These are phyloP conservation scores for Chondrilla cf. caribensis DNA, from an alignment of 37 sponge, comb jelly and placozoan genomes.

Conservation along the genomic window DNA sequence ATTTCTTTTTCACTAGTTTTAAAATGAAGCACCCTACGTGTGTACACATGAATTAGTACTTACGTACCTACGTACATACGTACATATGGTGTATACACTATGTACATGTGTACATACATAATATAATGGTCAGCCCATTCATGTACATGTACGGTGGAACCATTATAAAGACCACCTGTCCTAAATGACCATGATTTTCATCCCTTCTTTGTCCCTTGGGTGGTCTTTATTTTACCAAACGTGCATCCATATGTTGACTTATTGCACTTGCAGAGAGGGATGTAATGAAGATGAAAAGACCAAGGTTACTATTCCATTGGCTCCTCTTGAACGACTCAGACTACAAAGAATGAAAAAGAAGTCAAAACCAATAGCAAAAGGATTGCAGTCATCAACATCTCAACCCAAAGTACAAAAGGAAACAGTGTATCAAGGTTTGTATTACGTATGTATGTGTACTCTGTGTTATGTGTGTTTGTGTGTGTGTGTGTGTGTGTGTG, in stretches of 20 bases:
- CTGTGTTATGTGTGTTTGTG: too few relatives aligned
- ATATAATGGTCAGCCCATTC: too few relatives aligned
- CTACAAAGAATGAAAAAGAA: constrained; percentile 1
- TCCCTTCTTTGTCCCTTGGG: too few relatives aligned
- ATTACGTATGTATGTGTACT: not conserved
- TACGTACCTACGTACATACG: not conserved
- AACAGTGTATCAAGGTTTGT: not conserved
- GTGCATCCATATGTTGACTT: too few relatives aligned
- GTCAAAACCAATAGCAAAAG: not conserved
- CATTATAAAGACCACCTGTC: too few relatives aligned
- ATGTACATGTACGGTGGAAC: too few relatives aligned
- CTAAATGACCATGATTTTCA: too few relatives aligned
- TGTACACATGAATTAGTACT: not conserved
- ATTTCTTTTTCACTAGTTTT: too few relatives aligned
- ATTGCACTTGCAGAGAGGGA: not conserved
- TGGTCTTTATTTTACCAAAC: too few relatives aligned
- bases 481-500: too few relatives aligned
- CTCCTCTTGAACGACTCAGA: constrained; percentile 9
- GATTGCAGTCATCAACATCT: not conserved
- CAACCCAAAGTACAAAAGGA: not conserved
- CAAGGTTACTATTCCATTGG: not conserved
- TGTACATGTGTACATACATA: not conserved
- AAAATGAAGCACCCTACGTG: too few relatives aligned
- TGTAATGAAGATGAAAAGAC: not conserved
- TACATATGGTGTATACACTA: not conserved